Evolutionary conservation across 2,797 vertebrate species (phyloP), one percentile per base, ranked within the genome.

Genomic region (Clamator glandarius): DNA sequence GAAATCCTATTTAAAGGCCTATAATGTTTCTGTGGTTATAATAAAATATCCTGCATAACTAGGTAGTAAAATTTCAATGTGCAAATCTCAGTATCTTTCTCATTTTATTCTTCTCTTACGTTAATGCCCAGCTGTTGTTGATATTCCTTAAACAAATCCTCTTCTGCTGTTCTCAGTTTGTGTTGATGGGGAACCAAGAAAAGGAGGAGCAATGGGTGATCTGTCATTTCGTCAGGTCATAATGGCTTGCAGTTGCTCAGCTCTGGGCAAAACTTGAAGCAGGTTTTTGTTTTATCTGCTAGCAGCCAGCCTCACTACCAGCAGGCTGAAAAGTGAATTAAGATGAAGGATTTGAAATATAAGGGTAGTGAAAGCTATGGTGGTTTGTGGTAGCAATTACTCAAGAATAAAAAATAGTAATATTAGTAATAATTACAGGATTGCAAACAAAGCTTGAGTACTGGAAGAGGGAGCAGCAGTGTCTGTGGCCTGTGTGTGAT

Each of bases 1-100:
- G 76, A 96, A 91, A 87, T 89, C 52, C 85, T 14, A 6, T 74
- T 86, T 86, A 77, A 90, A 94, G 68, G 46, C 57, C 82, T 54
- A 0, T 46, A 39, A 74, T 31, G 12, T 70, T 90, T 33, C 68
- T 91, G 87, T 87, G 95, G 64, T 68, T 12, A 7, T 70, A 64
- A 54, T 70, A 78, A 91, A 89, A 89, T 46, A 74, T 6, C 78
- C 64, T 52, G 15, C 48, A 8, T 33, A 21, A 54, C 18, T 48
- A 77, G 55, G 89, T 68, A 77, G 48, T 84, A 41, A 93, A 94
- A 92, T 11, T 74, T 79, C 75, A 75, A 29, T 2, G 61, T 42
- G 46, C 44, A 93, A 58, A 80, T 68, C 74, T 64, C 86, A 41
- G 4, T 25, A 35, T 67, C 48, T 12, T 44, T 11, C 77, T 91